Percentiles rank a stretch among this genome's conserved stretches.
phyloP scores from a whole-genome alignment of 1,140 invertebrate species.

The Cephus cinctus region DNA sequence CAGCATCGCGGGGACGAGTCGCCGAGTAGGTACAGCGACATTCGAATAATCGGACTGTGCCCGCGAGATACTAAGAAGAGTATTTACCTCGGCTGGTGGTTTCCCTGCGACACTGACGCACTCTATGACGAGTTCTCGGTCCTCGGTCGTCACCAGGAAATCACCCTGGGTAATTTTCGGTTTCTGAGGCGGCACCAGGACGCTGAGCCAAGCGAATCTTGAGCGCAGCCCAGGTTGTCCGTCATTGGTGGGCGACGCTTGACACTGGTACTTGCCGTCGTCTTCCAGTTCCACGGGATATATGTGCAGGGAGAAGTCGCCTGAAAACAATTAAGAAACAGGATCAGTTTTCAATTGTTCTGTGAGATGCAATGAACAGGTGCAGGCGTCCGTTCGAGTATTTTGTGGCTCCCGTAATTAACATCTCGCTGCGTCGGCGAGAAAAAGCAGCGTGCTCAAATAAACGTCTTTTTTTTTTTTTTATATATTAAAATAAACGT shows the following conservation, averaged over 20 bases:
- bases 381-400: too few relatives aligned
- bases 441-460: too few relatives aligned
- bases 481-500: too few relatives aligned
- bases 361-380: too few relatives aligned
- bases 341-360: background rate
- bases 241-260: constrained; percentile 72
- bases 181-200: constrained; percentile 84
- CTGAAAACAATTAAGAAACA: constrained; percentile 64
- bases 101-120: constrained; percentile 88
- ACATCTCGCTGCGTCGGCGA: too few relatives aligned
- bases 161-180: constrained; percentile 85
- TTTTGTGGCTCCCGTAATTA: too few relatives aligned
- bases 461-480: too few relatives aligned
- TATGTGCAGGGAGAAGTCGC: constrained; percentile 85
- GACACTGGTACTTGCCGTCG: constrained; percentile 88
- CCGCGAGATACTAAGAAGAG: too few relatives aligned
- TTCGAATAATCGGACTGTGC: too few relatives aligned
- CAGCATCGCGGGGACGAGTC: too few relatives aligned
- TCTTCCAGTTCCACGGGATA: constrained; percentile 86
- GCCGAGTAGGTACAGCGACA: too few relatives aligned
- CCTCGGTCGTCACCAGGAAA: constrained; percentile 80
- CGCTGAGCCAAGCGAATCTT: constrained; percentile 78
- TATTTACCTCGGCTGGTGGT: constrained; percentile 83
- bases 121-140: constrained; percentile 84
- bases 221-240: constrained; percentile 79